These are phyloP conservation scores for Acyrthosiphon pisum DNA, from an alignment of 1,140 invertebrate species.

Conservation along the genomic window DNA sequence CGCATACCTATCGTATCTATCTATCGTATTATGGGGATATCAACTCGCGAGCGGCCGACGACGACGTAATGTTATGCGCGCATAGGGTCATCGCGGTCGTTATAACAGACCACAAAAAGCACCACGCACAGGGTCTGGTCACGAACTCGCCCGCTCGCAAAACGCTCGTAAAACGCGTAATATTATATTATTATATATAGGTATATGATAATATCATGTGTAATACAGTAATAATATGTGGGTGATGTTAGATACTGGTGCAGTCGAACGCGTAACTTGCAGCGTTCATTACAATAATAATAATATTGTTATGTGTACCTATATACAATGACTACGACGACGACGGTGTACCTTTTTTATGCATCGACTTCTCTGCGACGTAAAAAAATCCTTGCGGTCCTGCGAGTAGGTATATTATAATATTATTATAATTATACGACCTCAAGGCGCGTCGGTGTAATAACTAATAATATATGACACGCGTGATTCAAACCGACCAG, in stretches of 20 bases:
- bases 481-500: too few species aligned
- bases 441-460: not conserved
- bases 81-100: not conserved
- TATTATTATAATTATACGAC: slow-evolving; percentile 2
- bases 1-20: not conserved
- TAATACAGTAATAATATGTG: not conserved
- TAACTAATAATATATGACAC: not conserved
- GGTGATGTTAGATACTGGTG: not conserved
- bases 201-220: not conserved
- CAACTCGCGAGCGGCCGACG: not conserved
- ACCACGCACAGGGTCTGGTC: not conserved
- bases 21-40: not conserved
- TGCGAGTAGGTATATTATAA: not conserved
- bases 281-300: not conserved
- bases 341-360: too few species aligned
- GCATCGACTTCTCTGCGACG: not conserved
- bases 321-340: not conserved
- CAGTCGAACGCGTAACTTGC: not conserved
- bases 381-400: not conserved
- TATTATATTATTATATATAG: not conserved
- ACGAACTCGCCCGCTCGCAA: not conserved
- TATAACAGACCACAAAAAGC: not conserved
- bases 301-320: not conserved
- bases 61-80: not conserved
- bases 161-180: not conserved